Percentiles rank a stretch among this genome's conserved stretches.
Evolutionary conservation across 2,888 invertebrate genomes (phyloP).

Genomic region (Hemaris fuciformis): DNA sequence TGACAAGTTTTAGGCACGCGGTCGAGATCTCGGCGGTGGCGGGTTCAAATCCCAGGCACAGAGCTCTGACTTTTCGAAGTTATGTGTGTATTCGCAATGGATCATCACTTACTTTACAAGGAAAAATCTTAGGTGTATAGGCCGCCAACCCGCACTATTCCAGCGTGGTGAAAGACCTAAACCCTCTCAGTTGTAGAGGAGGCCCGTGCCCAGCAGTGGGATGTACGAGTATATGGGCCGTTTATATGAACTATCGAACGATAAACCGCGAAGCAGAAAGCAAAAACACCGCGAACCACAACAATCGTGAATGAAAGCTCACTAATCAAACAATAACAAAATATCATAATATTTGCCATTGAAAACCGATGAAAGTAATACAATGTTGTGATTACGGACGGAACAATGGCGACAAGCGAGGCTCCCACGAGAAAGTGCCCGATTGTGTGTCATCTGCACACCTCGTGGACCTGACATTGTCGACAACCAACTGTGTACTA

Average conservation of each 20-base stretch:
- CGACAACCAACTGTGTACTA: not conserved
- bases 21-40: too few relatives aligned
- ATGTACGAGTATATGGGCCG: too few relatives aligned
- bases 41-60: too few relatives aligned
- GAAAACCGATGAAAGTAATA: constrained; percentile 47
- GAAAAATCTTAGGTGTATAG: too few relatives aligned
- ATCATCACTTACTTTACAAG: too few relatives aligned
- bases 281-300: not conserved
- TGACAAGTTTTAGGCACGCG: too few relatives aligned
- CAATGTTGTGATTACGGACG: constrained; percentile 40
- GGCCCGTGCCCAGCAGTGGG: too few relatives aligned
- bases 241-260: not conserved
- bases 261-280: not conserved
- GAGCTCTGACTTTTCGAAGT: too few relatives aligned
- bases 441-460: constrained; percentile 42
- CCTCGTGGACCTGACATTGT: constrained; percentile 13
- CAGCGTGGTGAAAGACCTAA: too few relatives aligned
- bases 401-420: constrained; percentile 32
- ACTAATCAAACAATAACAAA: constrained; percentile 9
- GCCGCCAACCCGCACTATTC: too few relatives aligned
- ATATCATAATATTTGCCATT: constrained; percentile 19
- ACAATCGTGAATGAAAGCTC: not conserved
- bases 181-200: too few relatives aligned
- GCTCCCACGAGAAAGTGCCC: constrained; percentile 62
- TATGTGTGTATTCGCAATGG: too few relatives aligned